Conservation (phyloP, 2,113 vertebrate species). For the Thunnus maccoyii region DNA sequence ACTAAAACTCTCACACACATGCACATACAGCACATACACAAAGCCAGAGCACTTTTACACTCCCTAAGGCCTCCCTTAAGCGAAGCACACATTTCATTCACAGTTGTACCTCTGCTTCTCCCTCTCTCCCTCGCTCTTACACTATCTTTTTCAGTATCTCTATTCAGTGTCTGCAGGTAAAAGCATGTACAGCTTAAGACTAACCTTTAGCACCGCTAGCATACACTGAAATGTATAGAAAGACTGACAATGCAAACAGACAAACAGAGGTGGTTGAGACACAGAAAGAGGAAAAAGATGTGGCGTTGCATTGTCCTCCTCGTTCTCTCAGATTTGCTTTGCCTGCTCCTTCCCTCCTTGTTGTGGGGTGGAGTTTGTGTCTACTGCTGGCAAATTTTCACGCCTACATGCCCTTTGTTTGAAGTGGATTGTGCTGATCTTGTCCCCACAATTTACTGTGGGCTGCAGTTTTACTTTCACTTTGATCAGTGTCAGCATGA, state of each 20-base stretch:
- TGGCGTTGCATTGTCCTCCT: slow-evolving; percentile 23
- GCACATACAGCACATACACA: slow-evolving; percentile 8
- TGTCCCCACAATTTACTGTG: slow-evolving; percentile 67
- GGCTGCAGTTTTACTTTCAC: slow-evolving; percentile 76
- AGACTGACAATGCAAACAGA: slow-evolving; percentile 3
- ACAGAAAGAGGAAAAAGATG: background rate
- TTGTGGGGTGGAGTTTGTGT: slow-evolving; percentile 47
- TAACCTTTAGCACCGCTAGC: slow-evolving; percentile 11
- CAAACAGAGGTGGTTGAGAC: background rate
- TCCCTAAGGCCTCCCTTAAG: slow-evolving; percentile 45
- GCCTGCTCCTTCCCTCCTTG: slow-evolving; percentile 10
- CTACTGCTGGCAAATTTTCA: slow-evolving; percentile 58
- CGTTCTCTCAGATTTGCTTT: slow-evolving; percentile 46
- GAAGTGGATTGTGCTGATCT: slow-evolving; percentile 68
- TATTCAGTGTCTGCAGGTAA: slow-evolving; percentile 30
- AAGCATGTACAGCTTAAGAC: slow-evolving; percentile 31
- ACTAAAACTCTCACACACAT: background rate
- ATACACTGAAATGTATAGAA: background rate
- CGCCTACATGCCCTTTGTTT: slow-evolving; percentile 71
- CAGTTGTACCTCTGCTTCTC: slow-evolving; percentile 17
- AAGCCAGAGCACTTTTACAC: slow-evolving; percentile 17
- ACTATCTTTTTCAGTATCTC: slow-evolving; percentile 26
- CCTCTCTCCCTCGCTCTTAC: slow-evolving; percentile 16
- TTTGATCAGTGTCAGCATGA: slow-evolving; percentile 76
- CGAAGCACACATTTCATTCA: slow-evolving; percentile 30